Conservation (phyloP, 64 coral and sea anemone genomes). For the Montipora cactus region DNA sequence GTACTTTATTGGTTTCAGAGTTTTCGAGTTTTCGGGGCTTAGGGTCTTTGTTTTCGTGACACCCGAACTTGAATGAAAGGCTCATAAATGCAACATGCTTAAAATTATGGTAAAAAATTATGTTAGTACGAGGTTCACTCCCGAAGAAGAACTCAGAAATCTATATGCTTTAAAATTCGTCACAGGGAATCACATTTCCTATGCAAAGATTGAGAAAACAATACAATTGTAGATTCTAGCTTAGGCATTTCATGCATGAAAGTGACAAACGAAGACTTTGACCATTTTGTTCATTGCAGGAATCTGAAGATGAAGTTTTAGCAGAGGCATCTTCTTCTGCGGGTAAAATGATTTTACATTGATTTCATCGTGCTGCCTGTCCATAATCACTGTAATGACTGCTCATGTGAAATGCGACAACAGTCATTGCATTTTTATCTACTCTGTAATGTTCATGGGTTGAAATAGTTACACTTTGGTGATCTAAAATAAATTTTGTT, state of each 20-base stretch:
- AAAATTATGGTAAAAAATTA: background rate
- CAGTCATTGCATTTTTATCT: background rate
- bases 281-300: background rate
- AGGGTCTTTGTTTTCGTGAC: no score
- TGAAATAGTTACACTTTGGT: constrained; percentile 7
- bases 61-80: background rate
- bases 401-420: background rate
- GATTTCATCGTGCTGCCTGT: constrained; percentile 3
- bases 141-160: background rate
- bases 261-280: background rate
- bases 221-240: constrained; percentile 6
- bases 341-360: constrained; percentile 16
- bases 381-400: constrained; percentile 6
- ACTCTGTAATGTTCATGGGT: background rate
- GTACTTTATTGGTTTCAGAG: no score
- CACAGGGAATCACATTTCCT: background rate
- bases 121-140: constrained; percentile 5
- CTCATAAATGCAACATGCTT: background rate
- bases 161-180: background rate
- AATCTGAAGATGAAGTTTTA: background rate
- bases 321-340: constrained; percentile 3
- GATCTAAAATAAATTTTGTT: background rate
- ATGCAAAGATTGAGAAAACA: constrained; percentile 19
- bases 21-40: no score
- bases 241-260: constrained; percentile 16